Base-by-base conservation (phyloP, 2,888 invertebrate genomes). In the Drosophila villosipedis region DNA sequence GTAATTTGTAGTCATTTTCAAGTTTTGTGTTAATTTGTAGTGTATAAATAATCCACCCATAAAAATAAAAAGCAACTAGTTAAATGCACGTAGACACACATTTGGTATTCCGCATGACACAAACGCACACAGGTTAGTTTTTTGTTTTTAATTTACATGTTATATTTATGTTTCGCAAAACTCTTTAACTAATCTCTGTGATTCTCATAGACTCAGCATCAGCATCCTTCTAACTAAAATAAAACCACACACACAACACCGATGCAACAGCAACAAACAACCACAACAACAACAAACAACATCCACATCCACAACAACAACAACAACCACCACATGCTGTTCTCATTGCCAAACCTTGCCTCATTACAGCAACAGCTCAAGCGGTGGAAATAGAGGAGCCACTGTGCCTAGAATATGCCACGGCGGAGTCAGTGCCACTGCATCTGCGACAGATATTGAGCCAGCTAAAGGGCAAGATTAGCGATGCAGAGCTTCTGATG, bases 371-470 rank as follows among this genome's bases (percentile, higher is more conserved):
- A 6, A 31, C 43, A 30, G 25, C 3, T 22, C 57, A 19, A 22
- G 12, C 33, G 28, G 5, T 14, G 43, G 12, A 22, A 37, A 19
- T 37, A 19, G 47, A 72, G 10, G 62, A 55, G 1, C 78, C 81
- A 3, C 62, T 84, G 37, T 89, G 39, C 61, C 74, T 93, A 19
- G 91, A 91, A 47, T 90, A 93, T 57, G 84, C 92, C 6, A 91
- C 86, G 4, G 47, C 86, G n/a, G 76, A 89, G 0, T 55, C 69
- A 47, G 74, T 91, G 50, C 93, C 93, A 12, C 52, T 78, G 43
- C 92, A 93, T 74, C 68, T 92, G 47, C 68, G 73, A 10, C 83
- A 88, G 16, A 33, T 93, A 16, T 59, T 92, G 22, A 77, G 67
- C 9, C 82, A 77, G 35, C 47, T 49, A 5, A 10, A 41, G 5